A percentile compares a stretch with the other conserved stretches of the same genome.
Evolutionary conservation across 2,888 invertebrate species (phyloP).

Genomic region (Ophion ventricosus): DNA sequence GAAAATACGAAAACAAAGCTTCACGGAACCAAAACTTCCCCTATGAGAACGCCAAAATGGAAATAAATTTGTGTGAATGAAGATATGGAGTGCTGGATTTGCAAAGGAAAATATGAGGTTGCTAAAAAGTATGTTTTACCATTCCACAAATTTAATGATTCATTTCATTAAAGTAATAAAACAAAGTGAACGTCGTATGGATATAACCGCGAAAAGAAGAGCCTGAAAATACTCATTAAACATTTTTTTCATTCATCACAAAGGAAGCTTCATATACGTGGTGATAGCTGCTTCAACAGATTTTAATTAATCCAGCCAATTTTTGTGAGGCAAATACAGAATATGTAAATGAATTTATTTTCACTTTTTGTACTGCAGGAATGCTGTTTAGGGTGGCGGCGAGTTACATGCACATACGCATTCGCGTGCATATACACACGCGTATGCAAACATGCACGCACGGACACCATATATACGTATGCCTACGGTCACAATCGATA

Average conservation of each 20-base stretch:
- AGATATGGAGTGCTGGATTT: not conserved
- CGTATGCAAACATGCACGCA: not conserved
- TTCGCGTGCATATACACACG: too few species aligned
- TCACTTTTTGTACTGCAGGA: not conserved
- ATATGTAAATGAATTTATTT: not conserved
- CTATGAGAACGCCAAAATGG: not conserved
- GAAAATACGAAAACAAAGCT: not conserved
- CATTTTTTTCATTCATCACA: not conserved
- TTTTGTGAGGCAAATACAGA: too few species aligned
- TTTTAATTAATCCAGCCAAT: too few species aligned
- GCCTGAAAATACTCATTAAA: not conserved
- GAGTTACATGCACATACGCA: not conserved
- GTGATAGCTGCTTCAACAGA: too few species aligned
- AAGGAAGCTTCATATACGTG: not conserved
- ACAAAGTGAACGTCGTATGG: not conserved
- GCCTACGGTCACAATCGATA: too few species aligned
- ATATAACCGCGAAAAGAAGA: not conserved
- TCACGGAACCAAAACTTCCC: not conserved
- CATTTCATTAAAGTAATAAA: not conserved
- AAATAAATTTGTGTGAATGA: not conserved
- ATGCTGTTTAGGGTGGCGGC: not conserved
- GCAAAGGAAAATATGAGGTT: not conserved
- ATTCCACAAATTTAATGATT: not conserved
- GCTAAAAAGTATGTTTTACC: not conserved
- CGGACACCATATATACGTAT: too few species aligned